Evolutionary conservation across 2,888 invertebrate genomes (phyloP), one percentile per base, ranked within the genome.

Genomic region (Drosophila monieri): DNA sequence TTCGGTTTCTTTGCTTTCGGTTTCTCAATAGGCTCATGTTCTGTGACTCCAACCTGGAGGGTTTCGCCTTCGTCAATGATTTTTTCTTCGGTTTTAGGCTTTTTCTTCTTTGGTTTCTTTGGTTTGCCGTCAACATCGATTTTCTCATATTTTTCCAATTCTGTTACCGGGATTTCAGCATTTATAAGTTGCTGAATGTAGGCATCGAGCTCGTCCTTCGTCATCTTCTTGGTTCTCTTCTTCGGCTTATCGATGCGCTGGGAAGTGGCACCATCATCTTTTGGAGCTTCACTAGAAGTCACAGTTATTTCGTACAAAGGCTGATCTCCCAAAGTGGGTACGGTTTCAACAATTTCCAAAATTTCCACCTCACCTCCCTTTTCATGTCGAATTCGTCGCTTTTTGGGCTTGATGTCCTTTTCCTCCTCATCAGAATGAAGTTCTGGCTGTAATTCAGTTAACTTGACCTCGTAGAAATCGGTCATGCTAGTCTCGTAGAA

Each of bases 291-390:
- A 2, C 81, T 72, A 30, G 92, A 90, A 30, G 89, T 89, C 3
- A 93, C 89, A 25, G 89, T 87, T 18, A 93, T 90, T 69, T 92
- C 91, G 71, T 91, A 91, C 65, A 92, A 76, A 43, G 93, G 91
- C 76, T 89, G 88, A 27, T 90, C 91, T 43, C 88, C 91, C 58
- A 89, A 89, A 2, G 21, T 8, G 58, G 90, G 77, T 5, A 57
- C 9, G 39, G 89, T 81, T 69, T 89, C 92, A 12, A 90, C 79
- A 59, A 92, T 91, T 83, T 92, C 92, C 12, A 92, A 88, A 4
- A 92, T 78, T 74, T 92, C 91, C 77, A 92, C 90, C 73, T 91
- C 88, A 37, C 91, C 89, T 69, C 92, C 93, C 21, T 91, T 92
- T 69, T 89, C 86, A 54, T 89, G 89, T 3, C 73, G 67, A 68